Evolutionary conservation across 2,113 vertebrate species (phyloP).

Genomic region (Perca flavescens): DNA sequence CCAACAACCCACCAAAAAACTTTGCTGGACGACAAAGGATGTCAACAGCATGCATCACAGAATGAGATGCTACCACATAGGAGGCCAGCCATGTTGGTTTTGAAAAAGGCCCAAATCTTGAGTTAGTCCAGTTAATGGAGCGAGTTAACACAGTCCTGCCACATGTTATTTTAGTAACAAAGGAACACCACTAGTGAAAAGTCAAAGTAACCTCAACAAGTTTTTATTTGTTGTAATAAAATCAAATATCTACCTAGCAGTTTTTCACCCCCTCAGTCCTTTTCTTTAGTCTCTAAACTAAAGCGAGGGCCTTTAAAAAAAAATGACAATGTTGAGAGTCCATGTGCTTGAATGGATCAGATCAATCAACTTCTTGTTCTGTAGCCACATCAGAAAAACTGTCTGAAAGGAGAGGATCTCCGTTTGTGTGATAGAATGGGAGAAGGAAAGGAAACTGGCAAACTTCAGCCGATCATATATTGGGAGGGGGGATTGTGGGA

Average conservation of each 20-base stretch:
- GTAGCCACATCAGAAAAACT: slow-evolving; percentile 65
- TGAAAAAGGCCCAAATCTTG: slow-evolving; percentile 48
- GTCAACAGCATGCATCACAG: slow-evolving; percentile 60
- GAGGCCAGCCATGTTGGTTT: slow-evolving; percentile 54
- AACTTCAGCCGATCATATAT: slow-evolving; percentile 25
- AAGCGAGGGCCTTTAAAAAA: slow-evolving; percentile 57
- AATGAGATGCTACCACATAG: slow-evolving; percentile 54
- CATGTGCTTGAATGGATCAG: slow-evolving; percentile 69
- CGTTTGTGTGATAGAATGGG: slow-evolving; percentile 52
- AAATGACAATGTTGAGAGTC: slow-evolving; percentile 63
- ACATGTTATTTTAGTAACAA: slow-evolving; percentile 39
- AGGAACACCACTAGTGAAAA: slow-evolving; percentile 54
- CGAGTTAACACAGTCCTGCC: slow-evolving; percentile 43
- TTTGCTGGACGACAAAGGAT: slow-evolving; percentile 51
- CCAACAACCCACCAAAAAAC: slow-evolving; percentile 31
- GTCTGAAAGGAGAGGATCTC: slow-evolving; percentile 63
- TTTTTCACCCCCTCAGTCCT: slow-evolving; percentile 44
- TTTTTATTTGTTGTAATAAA: slow-evolving; percentile 74
- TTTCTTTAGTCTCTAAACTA: slow-evolving; percentile 53
- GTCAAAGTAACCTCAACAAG: slow-evolving; percentile 62
- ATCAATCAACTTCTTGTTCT: slow-evolving; percentile 52
- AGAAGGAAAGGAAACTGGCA: background rate
- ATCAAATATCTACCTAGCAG: slow-evolving; percentile 70
- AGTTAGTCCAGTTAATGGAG: slow-evolving; percentile 58
- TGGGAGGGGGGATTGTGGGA: background rate